phyloP scores from a whole-genome alignment of 2,888 invertebrate species.

The Biston stratarius region DNA sequence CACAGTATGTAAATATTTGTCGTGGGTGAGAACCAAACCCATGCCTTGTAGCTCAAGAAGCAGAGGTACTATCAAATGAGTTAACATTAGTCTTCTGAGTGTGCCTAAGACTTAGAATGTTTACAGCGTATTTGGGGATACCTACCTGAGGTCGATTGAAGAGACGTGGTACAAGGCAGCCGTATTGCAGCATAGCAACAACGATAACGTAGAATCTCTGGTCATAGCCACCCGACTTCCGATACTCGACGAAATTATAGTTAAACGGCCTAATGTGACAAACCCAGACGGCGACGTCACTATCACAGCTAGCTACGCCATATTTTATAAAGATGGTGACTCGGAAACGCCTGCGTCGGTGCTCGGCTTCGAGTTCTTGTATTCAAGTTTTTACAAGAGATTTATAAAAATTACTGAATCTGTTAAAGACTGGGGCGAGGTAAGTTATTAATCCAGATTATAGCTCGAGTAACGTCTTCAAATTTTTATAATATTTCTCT shows the following conservation, averaged over 20 bases:
- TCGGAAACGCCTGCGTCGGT: constrained; percentile 94
- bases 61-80: too few relatives aligned
- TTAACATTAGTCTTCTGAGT: too few relatives aligned
- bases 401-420: constrained; percentile 88
- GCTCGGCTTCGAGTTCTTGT: constrained; percentile 94
- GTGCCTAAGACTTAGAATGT: background rate
- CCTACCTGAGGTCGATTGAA: constrained; percentile 91
- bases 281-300: constrained; percentile 84
- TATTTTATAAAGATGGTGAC: constrained; percentile 92
- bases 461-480: background rate
- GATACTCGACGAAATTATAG: constrained; percentile 71
- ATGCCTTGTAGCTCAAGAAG: too few relatives aligned
- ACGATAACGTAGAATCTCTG: constrained; percentile 91
- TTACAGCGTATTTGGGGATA: constrained; percentile 91
- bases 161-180: constrained; percentile 97
- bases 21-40: too few relatives aligned
- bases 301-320: constrained; percentile 93
- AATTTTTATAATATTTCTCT: background rate
- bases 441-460: background rate
- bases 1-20: too few relatives aligned
- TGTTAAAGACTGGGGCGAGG: constrained; percentile 37
- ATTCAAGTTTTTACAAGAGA: constrained; percentile 88
- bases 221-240: constrained; percentile 92
- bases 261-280: constrained; percentile 65
- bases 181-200: constrained; percentile 91